phyloP scores from a whole-genome alignment of 2,113 vertebrate genomes.

The Semicossyphus pulcher region DNA sequence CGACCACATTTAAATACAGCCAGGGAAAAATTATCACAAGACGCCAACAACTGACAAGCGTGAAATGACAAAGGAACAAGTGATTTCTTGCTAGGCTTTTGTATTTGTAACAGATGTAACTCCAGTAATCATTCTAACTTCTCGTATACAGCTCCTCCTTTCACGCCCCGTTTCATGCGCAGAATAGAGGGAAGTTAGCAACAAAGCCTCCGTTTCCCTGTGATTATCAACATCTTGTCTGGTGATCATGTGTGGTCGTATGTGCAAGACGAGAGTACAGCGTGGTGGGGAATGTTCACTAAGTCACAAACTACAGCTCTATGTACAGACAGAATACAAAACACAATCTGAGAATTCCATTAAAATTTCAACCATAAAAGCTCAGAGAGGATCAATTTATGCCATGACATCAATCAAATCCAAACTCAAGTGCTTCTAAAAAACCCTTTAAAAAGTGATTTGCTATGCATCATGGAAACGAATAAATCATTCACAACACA shows the following conservation, averaged over 20 bases:
- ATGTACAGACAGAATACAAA: constrained; percentile 73
- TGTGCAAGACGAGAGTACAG: constrained; percentile 59
- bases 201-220: constrained; percentile 50
- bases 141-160: not conserved
- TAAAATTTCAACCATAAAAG: constrained; percentile 58
- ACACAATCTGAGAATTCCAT: constrained; percentile 59
- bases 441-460: constrained; percentile 30
- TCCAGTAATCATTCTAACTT: not conserved
- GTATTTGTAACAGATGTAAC: not conserved
- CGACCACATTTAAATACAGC: constrained; percentile 40
- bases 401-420: constrained; percentile 47
- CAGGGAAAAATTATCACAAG: constrained; percentile 30
- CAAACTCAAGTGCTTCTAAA: constrained; percentile 40
- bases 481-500: constrained; percentile 55
- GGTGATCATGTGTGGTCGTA: constrained; percentile 39
- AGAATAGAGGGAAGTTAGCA: constrained; percentile 1
- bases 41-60: constrained; percentile 38
- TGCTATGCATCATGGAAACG: constrained; percentile 18
- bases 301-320: constrained; percentile 72
- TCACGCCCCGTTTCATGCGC: constrained; percentile 6
- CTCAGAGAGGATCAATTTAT: constrained; percentile 45
- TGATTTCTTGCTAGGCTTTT: constrained; percentile 20
- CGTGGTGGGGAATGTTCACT: constrained; percentile 62
- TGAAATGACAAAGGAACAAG: constrained; percentile 18
- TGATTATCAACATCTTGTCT: constrained; percentile 49